These are phyloP conservation scores for Hyposoter didymator DNA, from an alignment of 2,888 invertebrate genomes.

Conservation along the genomic window DNA sequence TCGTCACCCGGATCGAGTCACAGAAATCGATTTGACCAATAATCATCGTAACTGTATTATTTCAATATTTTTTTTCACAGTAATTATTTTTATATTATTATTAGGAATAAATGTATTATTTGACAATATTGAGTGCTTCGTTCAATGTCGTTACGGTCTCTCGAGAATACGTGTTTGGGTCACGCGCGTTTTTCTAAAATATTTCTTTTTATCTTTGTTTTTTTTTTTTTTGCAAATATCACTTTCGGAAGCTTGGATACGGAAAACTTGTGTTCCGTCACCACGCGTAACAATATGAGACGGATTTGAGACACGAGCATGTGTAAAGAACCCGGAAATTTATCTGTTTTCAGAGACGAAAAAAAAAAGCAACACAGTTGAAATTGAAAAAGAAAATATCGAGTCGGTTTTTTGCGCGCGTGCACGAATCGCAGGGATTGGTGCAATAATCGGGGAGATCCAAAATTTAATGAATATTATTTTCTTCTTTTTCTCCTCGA, in stretches of 20 bases:
- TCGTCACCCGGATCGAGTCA: constrained; percentile 56
- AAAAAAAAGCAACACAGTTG: constrained; percentile 41
- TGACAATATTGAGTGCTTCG: constrained; percentile 42
- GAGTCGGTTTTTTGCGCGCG: constrained; percentile 33
- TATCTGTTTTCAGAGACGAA: constrained; percentile 22
- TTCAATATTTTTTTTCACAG: constrained; percentile 48
- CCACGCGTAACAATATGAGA: not conserved
- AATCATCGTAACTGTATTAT: constrained; percentile 59
- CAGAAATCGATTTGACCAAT: constrained; percentile 63
- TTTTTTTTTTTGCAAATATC: not conserved
- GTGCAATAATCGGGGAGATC: constrained; percentile 63
- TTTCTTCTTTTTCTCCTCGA: constrained; percentile 37
- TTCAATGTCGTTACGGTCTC: constrained; percentile 55
- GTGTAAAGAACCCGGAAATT: not conserved
- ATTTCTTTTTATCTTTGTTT: constrained; percentile 13
- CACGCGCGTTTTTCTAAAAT: constrained; percentile 27
- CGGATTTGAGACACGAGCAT: not conserved
- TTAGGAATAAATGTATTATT: constrained; percentile 48
- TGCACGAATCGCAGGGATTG: constrained; percentile 64
- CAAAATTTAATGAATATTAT: constrained; percentile 29
- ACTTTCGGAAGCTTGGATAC: not conserved
- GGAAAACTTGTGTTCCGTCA: not conserved
- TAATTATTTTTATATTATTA: constrained; percentile 38
- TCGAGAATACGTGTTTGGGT: constrained; percentile 49
- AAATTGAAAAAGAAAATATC: constrained; percentile 26